Percentiles rank a stretch among this genome's conserved stretches.
These are phyloP conservation scores for Rafetus swinhoei DNA, from an alignment of 2,113 vertebrate genomes.

Conservation along the genomic window DNA sequence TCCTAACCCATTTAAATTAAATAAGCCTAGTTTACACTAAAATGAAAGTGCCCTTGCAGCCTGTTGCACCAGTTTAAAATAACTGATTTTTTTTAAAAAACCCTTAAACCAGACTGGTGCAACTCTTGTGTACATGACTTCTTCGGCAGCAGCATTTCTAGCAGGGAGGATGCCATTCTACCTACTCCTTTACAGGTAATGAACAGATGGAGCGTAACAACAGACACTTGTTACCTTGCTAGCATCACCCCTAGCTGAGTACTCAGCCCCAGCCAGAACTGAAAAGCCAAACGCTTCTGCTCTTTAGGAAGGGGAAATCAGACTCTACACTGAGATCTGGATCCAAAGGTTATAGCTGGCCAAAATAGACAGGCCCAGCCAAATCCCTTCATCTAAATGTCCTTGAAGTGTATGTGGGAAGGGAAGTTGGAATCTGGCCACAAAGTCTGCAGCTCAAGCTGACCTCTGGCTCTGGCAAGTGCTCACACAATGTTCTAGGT, in stretches of 20 bases:
- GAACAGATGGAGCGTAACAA: neutral
- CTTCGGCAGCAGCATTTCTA: neutral
- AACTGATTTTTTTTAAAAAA: neutral
- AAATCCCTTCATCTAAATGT: neutral
- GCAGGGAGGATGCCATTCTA: neutral
- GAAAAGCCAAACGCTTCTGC: neutral
- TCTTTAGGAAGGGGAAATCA: neutral
- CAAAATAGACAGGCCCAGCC: neutral
- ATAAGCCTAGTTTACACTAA: neutral
- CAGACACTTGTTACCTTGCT: rapidly evolving
- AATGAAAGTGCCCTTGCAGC: neutral
- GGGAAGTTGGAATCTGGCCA: neutral
- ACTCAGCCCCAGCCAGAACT: neutral
- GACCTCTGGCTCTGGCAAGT: neutral
- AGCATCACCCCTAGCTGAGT: neutral
- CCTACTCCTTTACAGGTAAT: neutral
- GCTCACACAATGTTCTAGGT: neutral
- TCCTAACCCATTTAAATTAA: neutral
- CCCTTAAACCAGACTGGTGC: neutral
- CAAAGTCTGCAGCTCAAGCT: neutral
- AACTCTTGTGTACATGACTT: neutral
- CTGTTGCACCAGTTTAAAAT: neutral
- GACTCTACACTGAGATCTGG: neutral
- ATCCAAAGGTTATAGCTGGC: neutral
- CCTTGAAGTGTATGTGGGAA: neutral